Evolutionary conservation across 2,113 vertebrate species (phyloP).

Genomic region (Passer montanus): DNA sequence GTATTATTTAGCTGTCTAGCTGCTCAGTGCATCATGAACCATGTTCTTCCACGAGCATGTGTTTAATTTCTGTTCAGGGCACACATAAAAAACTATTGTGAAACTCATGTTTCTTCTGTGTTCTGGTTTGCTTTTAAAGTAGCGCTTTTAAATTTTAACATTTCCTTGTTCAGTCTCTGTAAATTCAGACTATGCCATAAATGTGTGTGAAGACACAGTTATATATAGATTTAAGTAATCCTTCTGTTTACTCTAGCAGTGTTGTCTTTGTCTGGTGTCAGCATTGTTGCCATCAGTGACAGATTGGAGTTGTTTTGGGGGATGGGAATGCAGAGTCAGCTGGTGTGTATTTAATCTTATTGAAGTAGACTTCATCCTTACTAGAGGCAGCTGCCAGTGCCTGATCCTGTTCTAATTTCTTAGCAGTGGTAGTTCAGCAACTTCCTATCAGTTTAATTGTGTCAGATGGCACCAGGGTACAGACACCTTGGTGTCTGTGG

Average conservation of each 20-base stretch:
- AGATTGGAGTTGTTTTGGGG: conserved; percentile 53
- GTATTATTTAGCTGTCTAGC: background rate
- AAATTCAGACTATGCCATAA: background rate
- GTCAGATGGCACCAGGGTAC: background rate
- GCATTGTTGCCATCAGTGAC: conserved; percentile 39
- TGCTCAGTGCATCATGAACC: background rate
- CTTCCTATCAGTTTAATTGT: background rate
- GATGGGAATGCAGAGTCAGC: conserved; percentile 45
- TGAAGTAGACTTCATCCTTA: conserved; percentile 31
- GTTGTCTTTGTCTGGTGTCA: conserved; percentile 53
- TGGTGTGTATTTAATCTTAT: conserved; percentile 54
- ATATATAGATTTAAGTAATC: conserved; percentile 59
- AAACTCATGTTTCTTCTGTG: background rate
- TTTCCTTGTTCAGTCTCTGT: background rate
- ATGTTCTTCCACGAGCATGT: background rate
- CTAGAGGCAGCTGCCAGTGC: conserved; percentile 36
- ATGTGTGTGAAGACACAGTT: background rate
- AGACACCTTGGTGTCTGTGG: background rate
- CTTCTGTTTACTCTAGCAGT: conserved; percentile 36
- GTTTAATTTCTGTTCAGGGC: conserved; percentile 21
- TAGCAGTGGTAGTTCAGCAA: background rate
- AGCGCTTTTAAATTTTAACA: background rate
- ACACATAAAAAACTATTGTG: background rate
- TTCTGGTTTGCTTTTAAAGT: background rate
- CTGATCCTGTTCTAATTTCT: conserved; percentile 33